Evolutionary conservation across 53 echinoderm and acorn worm species (phyloP), one percentile per base, ranked within the genome.

Genomic region (Antedon mediterranea): DNA sequence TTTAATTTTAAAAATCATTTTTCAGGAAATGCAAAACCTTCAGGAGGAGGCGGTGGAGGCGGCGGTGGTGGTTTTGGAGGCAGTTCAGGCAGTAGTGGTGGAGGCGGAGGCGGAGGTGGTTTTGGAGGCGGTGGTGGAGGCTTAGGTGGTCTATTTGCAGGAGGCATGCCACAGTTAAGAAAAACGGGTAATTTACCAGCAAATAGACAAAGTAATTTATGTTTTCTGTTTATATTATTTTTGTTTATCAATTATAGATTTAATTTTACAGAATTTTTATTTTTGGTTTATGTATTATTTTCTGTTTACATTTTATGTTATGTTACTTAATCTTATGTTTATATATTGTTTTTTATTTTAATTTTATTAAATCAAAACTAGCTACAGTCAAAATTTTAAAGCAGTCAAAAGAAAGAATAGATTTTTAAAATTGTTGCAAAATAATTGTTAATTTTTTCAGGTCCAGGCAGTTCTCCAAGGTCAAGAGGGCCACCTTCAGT

Each of bases 141-240:
- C 26, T 71, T 91, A 43, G 91, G 91, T 43, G 91, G 93, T 26
- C 79, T 93, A 6, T 93, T 93, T 84, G 90, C 90, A 42, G 93
- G 89, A 29, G 93, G 93, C 27, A 93, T 93, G 79, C 93, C 93
- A 31, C 80, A 80, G 43, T 83, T 93, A 57, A 90, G 81, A 71
- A 78, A 85, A 44, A 77, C 93, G n/a, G 93, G 93, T 31, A 43
- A 41, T 72, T 72, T 76, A 72, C 84, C 88, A 33, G 74, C 74
- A 33, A 78, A 78, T 57, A 57, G 57, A 57, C 23, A 8, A 57
- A 57, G 57, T 57, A 57, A 57, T 41, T 41, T 41, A 7, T 41
- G 23, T 57, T 57, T 57, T 57, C 23, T 57, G 57, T 57, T 57
- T 1, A 57, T 57, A 18, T 57, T 57, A 8, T 57, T 8, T 57